Evolutionary conservation across 2,797 vertebrate genomes (phyloP), one percentile per base, ranked within the genome.

Genomic region (Myotis myotis): DNA sequence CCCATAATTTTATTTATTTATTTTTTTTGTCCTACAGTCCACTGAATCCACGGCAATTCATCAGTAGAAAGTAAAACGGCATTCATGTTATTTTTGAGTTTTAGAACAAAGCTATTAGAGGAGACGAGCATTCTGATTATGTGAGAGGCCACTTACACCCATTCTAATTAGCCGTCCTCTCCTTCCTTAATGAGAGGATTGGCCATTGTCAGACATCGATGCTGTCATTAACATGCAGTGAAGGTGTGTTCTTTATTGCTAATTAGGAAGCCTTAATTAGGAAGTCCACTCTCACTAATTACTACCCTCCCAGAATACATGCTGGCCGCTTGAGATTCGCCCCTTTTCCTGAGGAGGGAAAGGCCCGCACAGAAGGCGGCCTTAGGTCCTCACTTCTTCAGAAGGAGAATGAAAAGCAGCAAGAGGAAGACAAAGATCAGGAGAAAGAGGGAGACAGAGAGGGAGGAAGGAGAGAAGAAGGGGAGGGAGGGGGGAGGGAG

Each of bases 241-340:
- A 55, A 87, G 12, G 38, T 74, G 78, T 96, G 60, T 87, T 87
- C 84, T 51, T 93, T 80, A 70, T 68, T 94, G 71, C 71, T 96
- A 95, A 96, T 94, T 94, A 93, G 55, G 15, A 94, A 91, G 64
- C 70, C 72, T 91, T 94, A 60, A 60, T 91, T 74, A 97, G 41
- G 38, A 81, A 95, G 93, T 91, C 57, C 41, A 80, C 95, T 81
- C n/a, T 15, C 33, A 28, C 81, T 94, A 97, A 97, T 95, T 93
- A 71, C 60, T 57, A 81, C n/a, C 68, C 15, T 93, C 93, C 87
- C 83, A 72, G 70, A 94, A 76, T n/a, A 62, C 44, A 75, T 64
- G 72, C 20, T 41, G 49, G 95, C 74, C 12, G 8, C 28, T 93
- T 89, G 25, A 82, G 68, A 55, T 57, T 20, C 33, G 94, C 87